Evolutionary conservation across 2,888 invertebrate genomes (phyloP), one percentile per base, ranked within the genome.

Genomic region (Mesochorus sp.): DNA sequence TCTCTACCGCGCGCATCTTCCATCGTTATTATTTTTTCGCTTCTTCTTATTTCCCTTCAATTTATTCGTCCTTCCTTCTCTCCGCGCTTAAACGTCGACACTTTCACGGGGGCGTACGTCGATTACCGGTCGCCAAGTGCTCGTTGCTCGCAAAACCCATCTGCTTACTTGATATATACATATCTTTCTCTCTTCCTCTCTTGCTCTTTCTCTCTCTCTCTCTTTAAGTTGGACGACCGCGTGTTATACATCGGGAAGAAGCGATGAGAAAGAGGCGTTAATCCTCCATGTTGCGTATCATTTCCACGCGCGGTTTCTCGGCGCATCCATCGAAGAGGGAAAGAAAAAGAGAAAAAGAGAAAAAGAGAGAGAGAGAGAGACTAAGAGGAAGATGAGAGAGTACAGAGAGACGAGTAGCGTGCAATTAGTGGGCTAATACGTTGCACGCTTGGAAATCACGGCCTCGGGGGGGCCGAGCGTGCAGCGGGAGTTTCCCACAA

Each of bases 361-460:
- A 61, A 31, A 42, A 3, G 17, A 34, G 53, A 66, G 61, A 39
- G 21, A 57, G 59, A 31, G 66, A 68, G 66, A n/a, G n/a, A n/a
- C n/a, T n/a, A n/a, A 53, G 74, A 75, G 68, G 66, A 70, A 37
- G n/a, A 37, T 2, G 37, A 37, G 19, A 5, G 19, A 10, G 26
- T 51, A 4, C 21, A 21, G 6, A 47, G 28, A 67, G 70, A 64
- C 74, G 53, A 72, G 70, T 74, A 72, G 73, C 77, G 74, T 61
- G 80, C 83, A 81, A 83, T 84, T 81, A 80, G 74, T 68, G 67
- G 59, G 61, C 79, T 83, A 81, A 83, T 82, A 80, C 66, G 66
- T 75, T 73, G 75, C 67, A 66, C 76, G 67, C 74, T 57, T 61
- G 53, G 67, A 68, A 67, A 49, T 53, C 42, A 61, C 24, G 61